phyloP scores from a whole-genome alignment of 2,888 invertebrate species.

The Amaurobius ferox region DNA sequence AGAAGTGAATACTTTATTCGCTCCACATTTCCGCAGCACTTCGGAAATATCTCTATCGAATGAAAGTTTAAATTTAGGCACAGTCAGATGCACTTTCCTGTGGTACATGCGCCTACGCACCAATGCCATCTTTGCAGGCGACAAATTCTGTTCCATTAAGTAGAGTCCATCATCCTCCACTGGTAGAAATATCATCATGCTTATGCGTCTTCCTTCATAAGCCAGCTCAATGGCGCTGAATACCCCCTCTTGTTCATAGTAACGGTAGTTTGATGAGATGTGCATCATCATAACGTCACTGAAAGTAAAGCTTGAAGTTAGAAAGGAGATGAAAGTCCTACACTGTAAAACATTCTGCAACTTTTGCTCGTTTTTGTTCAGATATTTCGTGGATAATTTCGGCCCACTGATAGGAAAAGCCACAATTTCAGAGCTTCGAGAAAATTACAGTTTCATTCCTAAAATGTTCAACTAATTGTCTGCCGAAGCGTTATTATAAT shows the following conservation, averaged over 20 bases:
- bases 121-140: background rate
- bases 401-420: too few relatives aligned
- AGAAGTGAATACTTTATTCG: background rate
- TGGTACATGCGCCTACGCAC: background rate
- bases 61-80: slow-evolving; percentile 3
- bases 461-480: too few relatives aligned
- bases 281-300: slow-evolving; percentile 4
- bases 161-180: background rate
- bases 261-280: background rate
- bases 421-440: too few relatives aligned
- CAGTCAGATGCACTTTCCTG: background rate
- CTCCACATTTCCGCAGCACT: background rate
- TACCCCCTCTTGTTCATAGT: background rate
- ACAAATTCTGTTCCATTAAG: background rate
- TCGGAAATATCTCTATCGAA: background rate
- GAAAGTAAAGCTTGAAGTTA: too few relatives aligned
- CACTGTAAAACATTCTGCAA: too few relatives aligned
- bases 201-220: background rate
- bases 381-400: too few relatives aligned
- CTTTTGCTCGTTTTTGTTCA: too few relatives aligned
- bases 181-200: slow-evolving; percentile 13
- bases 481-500: too few relatives aligned
- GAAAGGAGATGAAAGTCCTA: too few relatives aligned
- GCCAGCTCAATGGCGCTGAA: background rate
- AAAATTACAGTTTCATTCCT: too few relatives aligned